Evolutionary conservation across 2,113 vertebrate species (phyloP), one percentile per base, ranked within the genome.

Genomic region (Bufo bufo): DNA sequence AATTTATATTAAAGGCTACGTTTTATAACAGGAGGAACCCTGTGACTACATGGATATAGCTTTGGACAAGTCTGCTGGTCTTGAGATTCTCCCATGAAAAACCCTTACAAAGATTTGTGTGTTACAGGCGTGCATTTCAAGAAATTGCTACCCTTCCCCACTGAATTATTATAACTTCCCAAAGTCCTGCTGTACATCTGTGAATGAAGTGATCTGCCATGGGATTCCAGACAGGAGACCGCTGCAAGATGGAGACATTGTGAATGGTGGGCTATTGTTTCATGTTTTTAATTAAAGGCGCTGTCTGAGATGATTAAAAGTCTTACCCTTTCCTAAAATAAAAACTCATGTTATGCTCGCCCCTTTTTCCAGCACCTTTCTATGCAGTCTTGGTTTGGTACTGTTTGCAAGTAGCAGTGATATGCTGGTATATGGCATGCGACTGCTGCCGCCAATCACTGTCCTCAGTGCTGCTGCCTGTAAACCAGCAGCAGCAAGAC

Each of bases 91-190:
- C 63, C 8, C 23, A 7, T 72, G 6, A 72, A 72, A 5, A 5
- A 13, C 5, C 66, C 19, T 71, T 13, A 43, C 66, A 4, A 45
- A 72, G 47, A 33, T 33, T 3, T 71, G 7, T 75, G 56, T 82
- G 4, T 82, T 83, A 17, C 90, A 99, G 98, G 98, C 98, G 86
- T 99, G 98, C 89, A 96, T 94, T 92, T 96, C 97, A 74, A 96
- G 98, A 92, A 99, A 97, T 90, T 99, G 98, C 92, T 99, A 99
- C 92, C 98, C 98, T 79, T 99, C 98, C 63, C 98, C 98, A 54
- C 93, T 99, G 91, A 99, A 99, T 95, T 99, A 99, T 90, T 99
- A 99, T 93, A 99, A 99, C 94, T 99, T 99, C 85, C 98, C 98
- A 3, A 99, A 99, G 93, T 99, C 98, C 0, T 99, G 97, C 94